These are phyloP conservation scores for Pomatorhinus ruficollis DNA, from an alignment of 2,113 vertebrate species.

Conservation along the genomic window DNA sequence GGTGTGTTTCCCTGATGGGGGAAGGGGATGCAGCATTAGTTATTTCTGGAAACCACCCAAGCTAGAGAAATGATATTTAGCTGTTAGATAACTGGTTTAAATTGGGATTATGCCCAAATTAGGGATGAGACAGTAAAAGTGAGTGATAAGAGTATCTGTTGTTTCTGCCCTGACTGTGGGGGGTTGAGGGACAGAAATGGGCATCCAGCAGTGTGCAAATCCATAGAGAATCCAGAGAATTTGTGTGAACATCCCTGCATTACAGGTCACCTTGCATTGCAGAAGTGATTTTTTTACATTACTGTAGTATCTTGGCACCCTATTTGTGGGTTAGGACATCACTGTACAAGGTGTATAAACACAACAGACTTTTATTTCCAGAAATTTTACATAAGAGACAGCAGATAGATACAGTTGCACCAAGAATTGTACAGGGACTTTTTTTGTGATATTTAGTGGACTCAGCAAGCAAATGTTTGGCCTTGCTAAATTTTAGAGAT, in stretches of 20 bases:
- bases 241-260: not conserved
- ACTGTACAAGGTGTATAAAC: not conserved
- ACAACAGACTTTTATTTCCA: not conserved
- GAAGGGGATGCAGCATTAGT: not conserved
- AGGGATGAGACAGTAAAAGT: slow-evolving; percentile 12
- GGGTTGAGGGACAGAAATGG: not conserved
- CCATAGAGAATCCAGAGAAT: not conserved
- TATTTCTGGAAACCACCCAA: slow-evolving; percentile 43
- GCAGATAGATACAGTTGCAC: not conserved
- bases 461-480: not conserved
- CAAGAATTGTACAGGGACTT: not conserved
- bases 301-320: not conserved
- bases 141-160: slow-evolving; percentile 45
- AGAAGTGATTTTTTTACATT: not conserved
- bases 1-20: not conserved
- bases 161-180: not conserved
- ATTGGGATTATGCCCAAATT: slow-evolving; percentile 57
- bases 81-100: slow-evolving; percentile 57
- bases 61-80: slow-evolving; percentile 46
- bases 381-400: not conserved
- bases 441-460: not conserved
- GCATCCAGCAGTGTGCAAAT: not conserved
- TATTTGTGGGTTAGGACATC: not conserved
- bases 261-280: fast-evolving
- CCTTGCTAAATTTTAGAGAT: not conserved